These are phyloP conservation scores for Cryptocephalus primarius DNA, from an alignment of 2,888 invertebrate genomes.

Conservation along the genomic window DNA sequence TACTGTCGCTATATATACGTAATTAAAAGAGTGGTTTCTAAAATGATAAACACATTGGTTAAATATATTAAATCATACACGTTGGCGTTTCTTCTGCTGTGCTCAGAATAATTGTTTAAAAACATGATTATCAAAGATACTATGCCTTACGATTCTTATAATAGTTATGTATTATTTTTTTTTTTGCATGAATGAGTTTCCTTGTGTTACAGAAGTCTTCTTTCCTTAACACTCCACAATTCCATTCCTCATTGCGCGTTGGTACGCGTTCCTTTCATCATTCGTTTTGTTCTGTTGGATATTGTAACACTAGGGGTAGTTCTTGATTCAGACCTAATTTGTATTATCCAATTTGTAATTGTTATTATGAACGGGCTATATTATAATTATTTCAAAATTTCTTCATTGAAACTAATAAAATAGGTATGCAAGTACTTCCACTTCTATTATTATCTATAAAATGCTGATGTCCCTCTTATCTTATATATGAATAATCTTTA, in stretches of 20 bases:
- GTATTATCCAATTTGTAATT: no score
- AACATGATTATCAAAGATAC: not conserved
- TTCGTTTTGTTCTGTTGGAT: conserved; percentile 5
- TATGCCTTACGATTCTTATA: not conserved
- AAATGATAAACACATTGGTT: not conserved
- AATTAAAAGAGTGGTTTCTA: not conserved
- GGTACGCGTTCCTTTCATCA: conserved; percentile 4
- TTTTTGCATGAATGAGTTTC: conserved; percentile 27
- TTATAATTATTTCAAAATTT: no score
- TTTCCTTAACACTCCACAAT: conserved; percentile 34
- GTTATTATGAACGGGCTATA: no score
- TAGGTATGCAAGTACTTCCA: no score
- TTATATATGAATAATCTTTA: no score
- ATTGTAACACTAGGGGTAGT: conserved; percentile 4
- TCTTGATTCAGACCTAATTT: no score
- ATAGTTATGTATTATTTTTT: conserved; percentile 12
- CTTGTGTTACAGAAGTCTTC: conserved; percentile 36
- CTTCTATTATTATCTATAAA: no score
- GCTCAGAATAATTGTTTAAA: not conserved
- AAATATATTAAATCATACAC: not conserved
- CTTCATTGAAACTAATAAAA: no score
- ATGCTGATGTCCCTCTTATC: no score
- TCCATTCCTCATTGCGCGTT: conserved; percentile 30
- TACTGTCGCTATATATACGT: not conserved
- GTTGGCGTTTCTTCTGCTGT: not conserved